Percentiles rank a stretch among this genome's conserved stretches.
These are phyloP conservation scores for Calephelis nemesis DNA, from an alignment of 1,140 invertebrate genomes.

Conservation along the genomic window DNA sequence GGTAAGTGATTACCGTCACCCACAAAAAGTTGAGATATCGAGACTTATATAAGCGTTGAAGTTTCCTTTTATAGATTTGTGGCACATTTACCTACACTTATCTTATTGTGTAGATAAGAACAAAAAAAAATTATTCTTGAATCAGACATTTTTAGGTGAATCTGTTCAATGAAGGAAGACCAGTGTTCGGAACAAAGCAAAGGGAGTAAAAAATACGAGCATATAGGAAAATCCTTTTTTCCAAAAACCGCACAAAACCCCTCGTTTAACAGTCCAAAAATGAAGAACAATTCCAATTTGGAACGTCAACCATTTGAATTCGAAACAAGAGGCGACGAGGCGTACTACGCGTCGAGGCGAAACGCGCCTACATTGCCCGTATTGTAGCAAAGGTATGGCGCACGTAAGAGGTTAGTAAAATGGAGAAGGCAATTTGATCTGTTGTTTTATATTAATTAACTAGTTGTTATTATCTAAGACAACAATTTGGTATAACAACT, in stretches of 20 bases:
- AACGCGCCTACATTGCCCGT: constrained; percentile 25
- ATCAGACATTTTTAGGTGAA: too few species aligned
- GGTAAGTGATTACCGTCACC: too few species aligned
- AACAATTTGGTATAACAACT: too few species aligned
- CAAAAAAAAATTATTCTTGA: too few species aligned
- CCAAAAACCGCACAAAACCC: constrained; percentile 48
- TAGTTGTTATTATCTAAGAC: too few species aligned
- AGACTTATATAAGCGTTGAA: too few species aligned
- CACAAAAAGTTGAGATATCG: too few species aligned
- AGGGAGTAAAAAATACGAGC: not conserved
- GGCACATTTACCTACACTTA: too few species aligned
- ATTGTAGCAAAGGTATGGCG: constrained; percentile 27
- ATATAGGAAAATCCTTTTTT: constrained; percentile 33
- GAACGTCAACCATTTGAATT: constrained; percentile 68
- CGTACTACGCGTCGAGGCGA: constrained; percentile 45
- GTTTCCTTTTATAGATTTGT: too few species aligned
- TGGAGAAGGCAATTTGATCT: not conserved
- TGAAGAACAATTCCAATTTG: constrained; percentile 69
- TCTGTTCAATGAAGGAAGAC: too few species aligned
- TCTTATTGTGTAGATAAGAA: too few species aligned
- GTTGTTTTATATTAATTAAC: too few species aligned
- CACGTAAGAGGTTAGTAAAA: not conserved
- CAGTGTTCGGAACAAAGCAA: not conserved
- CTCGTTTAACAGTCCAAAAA: constrained; percentile 63
- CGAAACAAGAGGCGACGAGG: constrained; percentile 54